Evolutionary conservation across 2,797 vertebrate species (phyloP).

Genomic region (Sebastes minor): DNA sequence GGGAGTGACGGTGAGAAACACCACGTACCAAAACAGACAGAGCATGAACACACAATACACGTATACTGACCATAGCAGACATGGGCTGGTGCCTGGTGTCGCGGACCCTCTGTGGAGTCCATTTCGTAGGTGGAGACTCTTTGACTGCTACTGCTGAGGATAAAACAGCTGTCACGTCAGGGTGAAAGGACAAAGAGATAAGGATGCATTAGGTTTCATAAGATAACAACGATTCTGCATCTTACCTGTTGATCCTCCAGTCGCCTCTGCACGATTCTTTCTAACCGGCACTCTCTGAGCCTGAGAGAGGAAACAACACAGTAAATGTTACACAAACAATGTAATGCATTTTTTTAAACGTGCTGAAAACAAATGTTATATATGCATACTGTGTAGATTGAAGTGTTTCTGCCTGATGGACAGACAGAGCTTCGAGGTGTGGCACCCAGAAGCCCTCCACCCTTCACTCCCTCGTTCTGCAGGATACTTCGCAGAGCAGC

Average conservation of each 20-base stretch:
- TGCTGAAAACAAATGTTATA: background rate
- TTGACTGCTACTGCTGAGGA: slow-evolving; percentile 15
- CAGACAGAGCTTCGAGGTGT: slow-evolving; percentile 60
- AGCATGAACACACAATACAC: background rate
- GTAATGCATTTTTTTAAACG: background rate
- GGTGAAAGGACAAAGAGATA: slow-evolving; percentile 1
- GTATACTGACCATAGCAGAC: slow-evolving; percentile 72
- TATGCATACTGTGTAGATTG: slow-evolving; percentile 71
- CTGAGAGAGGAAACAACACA: slow-evolving; percentile 50
- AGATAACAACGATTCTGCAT: background rate
- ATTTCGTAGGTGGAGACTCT: slow-evolving; percentile 59
- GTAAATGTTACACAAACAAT: background rate
- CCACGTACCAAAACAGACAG: background rate
- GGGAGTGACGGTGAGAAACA: background rate
- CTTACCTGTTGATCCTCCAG: slow-evolving; percentile 53
- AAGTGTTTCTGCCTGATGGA: slow-evolving; percentile 71
- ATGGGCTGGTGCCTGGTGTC: slow-evolving; percentile 68
- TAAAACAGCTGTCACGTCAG: slow-evolving; percentile 4
- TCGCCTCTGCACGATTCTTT: slow-evolving; percentile 55
- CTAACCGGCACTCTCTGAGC: slow-evolving; percentile 80
- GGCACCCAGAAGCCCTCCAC: background rate
- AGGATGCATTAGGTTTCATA: background rate
- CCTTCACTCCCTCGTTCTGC: slow-evolving; percentile 70
- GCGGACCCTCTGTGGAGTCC: slow-evolving; percentile 76
- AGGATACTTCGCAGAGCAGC: slow-evolving; percentile 73